These are phyloP conservation scores for Drosophila aldrichi DNA, from an alignment of 2,888 invertebrate genomes.

Conservation along the genomic window DNA sequence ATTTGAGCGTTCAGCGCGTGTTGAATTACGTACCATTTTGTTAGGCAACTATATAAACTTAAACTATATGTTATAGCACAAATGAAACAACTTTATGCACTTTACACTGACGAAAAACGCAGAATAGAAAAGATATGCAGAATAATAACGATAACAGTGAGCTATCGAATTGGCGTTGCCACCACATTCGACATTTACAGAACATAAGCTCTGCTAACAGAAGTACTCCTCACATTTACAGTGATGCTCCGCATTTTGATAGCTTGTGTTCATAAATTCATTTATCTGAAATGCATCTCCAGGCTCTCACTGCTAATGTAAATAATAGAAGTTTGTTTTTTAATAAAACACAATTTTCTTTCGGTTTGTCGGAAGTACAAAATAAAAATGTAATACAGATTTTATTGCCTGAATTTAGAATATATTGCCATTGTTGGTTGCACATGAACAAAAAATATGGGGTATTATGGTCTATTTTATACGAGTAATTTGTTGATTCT, in stretches of 20 bases:
- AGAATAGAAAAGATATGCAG: conserved; percentile 52
- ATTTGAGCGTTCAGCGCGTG: background rate
- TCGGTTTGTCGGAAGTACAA: conserved; percentile 42
- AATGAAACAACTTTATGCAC: conserved; percentile 45
- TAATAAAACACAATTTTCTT: conserved; percentile 37
- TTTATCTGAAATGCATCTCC: background rate
- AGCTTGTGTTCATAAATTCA: background rate
- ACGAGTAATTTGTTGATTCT: conserved; percentile 28
- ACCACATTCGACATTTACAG: conserved; percentile 8
- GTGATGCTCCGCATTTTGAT: background rate
- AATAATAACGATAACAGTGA: conserved; percentile 43
- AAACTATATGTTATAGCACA: conserved; percentile 50
- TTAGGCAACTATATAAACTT: conserved; percentile 50
- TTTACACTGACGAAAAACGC: conserved; percentile 62
- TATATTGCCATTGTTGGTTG: conserved; percentile 49
- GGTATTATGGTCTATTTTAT: conserved; percentile 11
- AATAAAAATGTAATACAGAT: conserved; percentile 46
- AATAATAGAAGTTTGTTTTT: too few relatives aligned
- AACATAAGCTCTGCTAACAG: background rate
- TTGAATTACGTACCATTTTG: conserved; percentile 56
- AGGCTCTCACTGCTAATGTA: too few relatives aligned
- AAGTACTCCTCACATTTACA: conserved; percentile 1
- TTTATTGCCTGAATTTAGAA: conserved; percentile 63
- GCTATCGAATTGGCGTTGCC: conserved; percentile 46
- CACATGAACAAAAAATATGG: conserved; percentile 21